phyloP scores from a whole-genome alignment of 2,888 invertebrate species.

The Crocallis elinguaria region DNA sequence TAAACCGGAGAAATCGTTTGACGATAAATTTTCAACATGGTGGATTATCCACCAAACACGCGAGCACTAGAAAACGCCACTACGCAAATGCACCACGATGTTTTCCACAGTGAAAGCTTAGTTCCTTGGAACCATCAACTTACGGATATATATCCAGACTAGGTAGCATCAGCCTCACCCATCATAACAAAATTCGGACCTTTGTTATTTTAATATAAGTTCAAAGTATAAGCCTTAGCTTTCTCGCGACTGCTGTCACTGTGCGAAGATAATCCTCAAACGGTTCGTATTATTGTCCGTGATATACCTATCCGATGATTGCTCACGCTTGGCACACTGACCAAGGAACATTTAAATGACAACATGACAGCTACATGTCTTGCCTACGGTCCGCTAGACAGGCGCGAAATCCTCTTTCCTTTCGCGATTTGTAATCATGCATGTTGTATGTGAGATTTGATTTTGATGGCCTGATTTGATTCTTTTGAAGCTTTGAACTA shows the following conservation, averaged over 20 bases:
- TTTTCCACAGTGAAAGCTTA: too few species aligned
- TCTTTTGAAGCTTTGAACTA: too few species aligned
- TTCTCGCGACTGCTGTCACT: slow-evolving; percentile 26
- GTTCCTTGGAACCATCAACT: too few species aligned
- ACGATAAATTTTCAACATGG: too few species aligned
- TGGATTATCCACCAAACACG: too few species aligned
- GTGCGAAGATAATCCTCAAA: slow-evolving; percentile 35
- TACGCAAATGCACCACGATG: too few species aligned
- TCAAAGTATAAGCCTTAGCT: slow-evolving; percentile 3
- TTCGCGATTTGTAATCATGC: slow-evolving; percentile 13
- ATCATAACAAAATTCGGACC: too few species aligned
- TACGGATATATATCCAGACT: background rate
- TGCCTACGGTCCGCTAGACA: slow-evolving; percentile 37
- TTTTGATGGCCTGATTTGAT: slow-evolving; percentile 7
- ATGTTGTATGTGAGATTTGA: slow-evolving; percentile 1
- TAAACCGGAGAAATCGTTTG: too few species aligned
- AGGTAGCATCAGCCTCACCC: too few species aligned
- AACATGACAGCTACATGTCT: slow-evolving; percentile 56
- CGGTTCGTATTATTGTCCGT: slow-evolving; percentile 49
- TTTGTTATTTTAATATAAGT: too few species aligned
- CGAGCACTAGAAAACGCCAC: too few species aligned
- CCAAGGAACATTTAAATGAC: slow-evolving; percentile 58
- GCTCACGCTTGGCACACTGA: slow-evolving; percentile 69
- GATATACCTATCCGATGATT: slow-evolving; percentile 54
- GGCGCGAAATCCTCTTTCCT: slow-evolving; percentile 38